These are phyloP conservation scores for Harmothoe impar DNA, from an alignment of 2,888 invertebrate genomes.

Conservation along the genomic window DNA sequence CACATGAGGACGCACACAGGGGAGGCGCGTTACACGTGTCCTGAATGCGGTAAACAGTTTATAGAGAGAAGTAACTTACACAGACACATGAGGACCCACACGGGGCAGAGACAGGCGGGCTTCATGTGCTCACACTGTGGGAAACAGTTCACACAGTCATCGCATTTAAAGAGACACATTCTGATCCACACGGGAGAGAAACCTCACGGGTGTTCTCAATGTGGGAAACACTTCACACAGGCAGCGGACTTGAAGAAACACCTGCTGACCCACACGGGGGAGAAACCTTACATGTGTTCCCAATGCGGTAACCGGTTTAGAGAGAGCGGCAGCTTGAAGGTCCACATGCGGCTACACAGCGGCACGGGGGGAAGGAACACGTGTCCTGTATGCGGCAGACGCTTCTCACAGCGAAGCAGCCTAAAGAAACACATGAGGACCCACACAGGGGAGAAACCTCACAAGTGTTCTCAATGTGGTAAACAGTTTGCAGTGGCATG, in stretches of 20 bases:
- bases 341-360: not conserved
- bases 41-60: not conserved
- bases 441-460: slow-evolving; percentile 53
- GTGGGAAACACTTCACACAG: not conserved
- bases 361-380: not conserved
- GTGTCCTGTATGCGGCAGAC: slow-evolving; percentile 24
- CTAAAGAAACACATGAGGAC: not conserved
- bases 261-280: not conserved
- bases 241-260: not conserved
- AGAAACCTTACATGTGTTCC: not conserved
- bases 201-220: not conserved
- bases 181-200: slow-evolving; percentile 2
- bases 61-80: not conserved
- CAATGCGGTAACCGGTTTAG: not conserved
- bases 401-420: not conserved
- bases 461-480: slow-evolving; percentile 7
- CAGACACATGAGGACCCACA: not conserved
- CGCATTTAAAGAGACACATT: not conserved
- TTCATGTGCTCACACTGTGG: not conserved
- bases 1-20: not conserved
- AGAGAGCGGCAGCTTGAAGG: not conserved
- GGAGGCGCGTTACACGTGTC: not conserved
- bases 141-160: not conserved
- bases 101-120: not conserved
- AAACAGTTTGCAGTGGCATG: slow-evolving; percentile 23